phyloP scores from a whole-genome alignment of 2,113 vertebrate genomes.

The Electrona antarctica region DNA sequence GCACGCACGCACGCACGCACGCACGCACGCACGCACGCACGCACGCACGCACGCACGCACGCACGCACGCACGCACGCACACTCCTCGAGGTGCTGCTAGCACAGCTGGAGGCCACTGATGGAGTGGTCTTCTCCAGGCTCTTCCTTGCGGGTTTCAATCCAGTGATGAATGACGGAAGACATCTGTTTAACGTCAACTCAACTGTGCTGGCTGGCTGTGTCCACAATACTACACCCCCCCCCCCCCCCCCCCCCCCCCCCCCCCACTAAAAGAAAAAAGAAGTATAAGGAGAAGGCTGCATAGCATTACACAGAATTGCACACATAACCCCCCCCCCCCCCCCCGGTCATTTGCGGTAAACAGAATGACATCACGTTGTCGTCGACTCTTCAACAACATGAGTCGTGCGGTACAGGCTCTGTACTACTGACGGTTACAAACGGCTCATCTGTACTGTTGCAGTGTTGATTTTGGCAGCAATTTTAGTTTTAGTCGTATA shows the following conservation, averaged over 20 bases:
- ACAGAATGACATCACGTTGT: not conserved
- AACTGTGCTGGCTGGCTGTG: not conserved
- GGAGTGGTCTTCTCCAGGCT: not conserved
- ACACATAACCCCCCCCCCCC: too few relatives aligned
- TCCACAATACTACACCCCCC: constrained; percentile 3
- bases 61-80: not conserved
- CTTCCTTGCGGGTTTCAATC: constrained; percentile 9
- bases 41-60: too few relatives aligned
- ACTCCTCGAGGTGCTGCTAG: constrained; percentile 13
- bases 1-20: constrained; percentile 4
- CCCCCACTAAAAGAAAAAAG: too few relatives aligned
- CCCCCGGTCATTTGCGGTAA: not conserved
- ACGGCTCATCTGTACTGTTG: not conserved
- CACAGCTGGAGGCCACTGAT: constrained; percentile 14
- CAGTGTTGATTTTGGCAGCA: not conserved
- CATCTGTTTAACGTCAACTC: constrained; percentile 22
- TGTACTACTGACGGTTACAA: too few relatives aligned
- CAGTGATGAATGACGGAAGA: constrained; percentile 32
- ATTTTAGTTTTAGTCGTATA: too few relatives aligned
- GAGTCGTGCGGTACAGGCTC: too few relatives aligned
- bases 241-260: too few relatives aligned
- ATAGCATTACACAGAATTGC: constrained; percentile 8
- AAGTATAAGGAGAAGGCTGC: not conserved
- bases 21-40: too few relatives aligned
- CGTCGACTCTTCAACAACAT: not conserved